These are phyloP conservation scores for Phainopepla nitens DNA, from an alignment of 2,113 vertebrate genomes.

Conservation along the genomic window DNA sequence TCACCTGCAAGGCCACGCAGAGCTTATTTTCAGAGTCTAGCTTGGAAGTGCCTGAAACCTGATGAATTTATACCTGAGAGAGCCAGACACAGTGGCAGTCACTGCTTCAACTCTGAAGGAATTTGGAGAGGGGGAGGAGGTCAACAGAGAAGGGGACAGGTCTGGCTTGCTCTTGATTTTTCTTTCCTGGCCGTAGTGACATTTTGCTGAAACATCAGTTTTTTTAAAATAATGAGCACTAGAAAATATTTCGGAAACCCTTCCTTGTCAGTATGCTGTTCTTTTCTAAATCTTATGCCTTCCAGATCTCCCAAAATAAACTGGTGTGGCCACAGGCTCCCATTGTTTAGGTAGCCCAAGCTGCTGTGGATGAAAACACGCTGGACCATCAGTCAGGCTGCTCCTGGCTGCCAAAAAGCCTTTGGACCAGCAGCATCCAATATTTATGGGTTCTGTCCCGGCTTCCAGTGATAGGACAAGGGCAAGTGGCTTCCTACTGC, in stretches of 20 bases:
- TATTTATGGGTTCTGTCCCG: not conserved
- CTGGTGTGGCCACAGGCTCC: not conserved
- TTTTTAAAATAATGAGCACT: not conserved
- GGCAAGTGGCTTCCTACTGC: not conserved
- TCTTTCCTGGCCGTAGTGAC: not conserved
- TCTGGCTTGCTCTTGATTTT: not conserved
- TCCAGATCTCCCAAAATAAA: not conserved
- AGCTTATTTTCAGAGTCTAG: not conserved
- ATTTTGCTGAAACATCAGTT: not conserved
- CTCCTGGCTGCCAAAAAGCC: not conserved
- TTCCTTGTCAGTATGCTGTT: not conserved
- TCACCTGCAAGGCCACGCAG: not conserved
- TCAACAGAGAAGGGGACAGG: not conserved
- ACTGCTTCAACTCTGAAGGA: not conserved
- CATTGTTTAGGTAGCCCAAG: not conserved
- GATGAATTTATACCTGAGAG: not conserved
- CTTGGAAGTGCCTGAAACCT: not conserved
- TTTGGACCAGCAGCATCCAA: not conserved
- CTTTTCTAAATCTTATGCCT: not conserved
- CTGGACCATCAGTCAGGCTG: not conserved
- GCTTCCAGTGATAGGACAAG: not conserved
- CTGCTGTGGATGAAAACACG: rapidly evolving
- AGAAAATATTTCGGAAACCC: not conserved
- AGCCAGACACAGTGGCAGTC: not conserved
- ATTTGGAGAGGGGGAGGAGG: rapidly evolving